phyloP scores from a whole-genome alignment of 2,888 invertebrate genomes.

The Agrotis segetum region DNA sequence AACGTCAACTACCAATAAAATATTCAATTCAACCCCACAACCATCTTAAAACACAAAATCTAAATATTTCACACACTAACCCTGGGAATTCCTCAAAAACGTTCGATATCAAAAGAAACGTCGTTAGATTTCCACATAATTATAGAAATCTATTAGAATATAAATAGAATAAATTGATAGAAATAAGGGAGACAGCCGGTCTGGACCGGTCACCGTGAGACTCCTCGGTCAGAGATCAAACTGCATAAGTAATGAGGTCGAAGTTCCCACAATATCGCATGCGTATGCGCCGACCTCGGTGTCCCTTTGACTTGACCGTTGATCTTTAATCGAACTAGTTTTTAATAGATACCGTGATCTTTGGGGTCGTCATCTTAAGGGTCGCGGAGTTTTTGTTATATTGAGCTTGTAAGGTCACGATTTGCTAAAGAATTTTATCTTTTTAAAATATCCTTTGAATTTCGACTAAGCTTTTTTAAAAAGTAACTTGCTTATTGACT shows the following conservation, averaged over 20 bases:
- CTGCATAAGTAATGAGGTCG: slow-evolving; percentile 64
- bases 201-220: slow-evolving; percentile 85
- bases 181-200: slow-evolving; percentile 71
- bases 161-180: slow-evolving; percentile 78
- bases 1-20: slow-evolving; percentile 29
- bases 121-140: slow-evolving; percentile 75
- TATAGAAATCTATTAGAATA: slow-evolving; percentile 76
- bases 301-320: slow-evolving; percentile 83
- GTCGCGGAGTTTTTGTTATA: slow-evolving; percentile 11
- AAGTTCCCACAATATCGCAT: slow-evolving; percentile 82
- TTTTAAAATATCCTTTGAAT: background rate
- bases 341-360: slow-evolving; percentile 49
- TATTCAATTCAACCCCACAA: slow-evolving; percentile 40
- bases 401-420: slow-evolving; percentile 11
- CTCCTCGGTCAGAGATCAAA: slow-evolving; percentile 79
- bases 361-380: slow-evolving; percentile 22
- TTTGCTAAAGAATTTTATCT: background rate
- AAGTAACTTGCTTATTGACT: background rate
- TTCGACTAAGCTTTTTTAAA: background rate
- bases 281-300: slow-evolving; percentile 77
- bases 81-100: slow-evolving; percentile 70
- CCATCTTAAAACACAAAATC: slow-evolving; percentile 46
- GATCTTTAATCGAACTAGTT: slow-evolving; percentile 77
- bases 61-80: slow-evolving; percentile 54
- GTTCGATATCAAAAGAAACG: slow-evolving; percentile 63